Evolutionary conservation across 2,888 invertebrate species (phyloP), one percentile per base, ranked within the genome.

Genomic region (Drosophila engyochracea): DNA sequence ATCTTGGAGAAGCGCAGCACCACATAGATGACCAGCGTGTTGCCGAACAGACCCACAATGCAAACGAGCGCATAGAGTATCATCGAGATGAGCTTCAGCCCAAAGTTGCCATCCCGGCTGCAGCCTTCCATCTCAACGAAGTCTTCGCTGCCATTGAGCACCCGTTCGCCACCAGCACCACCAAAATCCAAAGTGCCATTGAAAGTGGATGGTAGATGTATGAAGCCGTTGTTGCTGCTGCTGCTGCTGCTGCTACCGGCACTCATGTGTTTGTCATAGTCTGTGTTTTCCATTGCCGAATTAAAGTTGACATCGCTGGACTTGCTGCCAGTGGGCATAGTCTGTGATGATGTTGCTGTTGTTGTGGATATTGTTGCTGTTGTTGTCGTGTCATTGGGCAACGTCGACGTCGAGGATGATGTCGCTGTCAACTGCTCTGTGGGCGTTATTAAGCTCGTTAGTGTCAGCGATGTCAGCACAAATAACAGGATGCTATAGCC

Each of bases 1-100:
- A 98, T 98, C 94, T 98, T 98, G 68, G 97, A 97, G 94, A 97
- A 98, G 53, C 98, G 95, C 55, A 97, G 94, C 22, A 98, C 97
- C 39, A 98, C 98, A 93, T 98, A 98, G 89, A 98, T 98, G 78
- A 98, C 98, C 61, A 98, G 94, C 0, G 97, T 97, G 93, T 98
- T 98, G 39, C 98, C 98, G 25, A 97, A 95, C 1, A 98, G 94
- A 0, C 98, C 98, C 19, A 97, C 95, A 35, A 98, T 94, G 93
- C 97, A 98, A 9, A 98, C 97, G 19, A 97, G 94, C 0, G 96
- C 96, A 93, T 97, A 98, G 52, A 98, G 94, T 31, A 97, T 95
- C 93, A 97, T 97, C 4, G 95, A 94, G 66, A 95, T 94, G 35
- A 95, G 92, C 85, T 94, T 94, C 7, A 95, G 94, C 0, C 95